These are phyloP conservation scores for Dynastes grantii DNA, from an alignment of 2,888 invertebrate species.

Conservation along the genomic window DNA sequence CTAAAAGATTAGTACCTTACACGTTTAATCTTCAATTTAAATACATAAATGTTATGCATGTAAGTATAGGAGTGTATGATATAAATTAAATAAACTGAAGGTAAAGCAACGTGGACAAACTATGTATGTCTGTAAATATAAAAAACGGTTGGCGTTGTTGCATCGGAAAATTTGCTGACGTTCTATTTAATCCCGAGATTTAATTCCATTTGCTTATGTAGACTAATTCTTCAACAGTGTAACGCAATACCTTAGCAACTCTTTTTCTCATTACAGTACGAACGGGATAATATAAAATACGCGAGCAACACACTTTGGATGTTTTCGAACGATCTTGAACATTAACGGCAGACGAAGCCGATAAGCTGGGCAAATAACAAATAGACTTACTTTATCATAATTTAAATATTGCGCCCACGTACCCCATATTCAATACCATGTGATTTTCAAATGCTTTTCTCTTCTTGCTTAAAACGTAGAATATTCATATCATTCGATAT, in stretches of 20 bases:
- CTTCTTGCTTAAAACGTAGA: not conserved
- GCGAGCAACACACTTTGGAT: conserved; percentile 15
- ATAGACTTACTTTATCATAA: conserved; percentile 44
- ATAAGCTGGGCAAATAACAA: conserved; percentile 44
- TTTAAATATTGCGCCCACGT: conserved; percentile 44
- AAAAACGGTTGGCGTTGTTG: not conserved
- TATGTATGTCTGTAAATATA: not conserved
- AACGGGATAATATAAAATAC: conserved; percentile 8
- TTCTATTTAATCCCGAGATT: conserved; percentile 24
- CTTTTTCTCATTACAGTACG: not conserved
- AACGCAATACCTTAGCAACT: conserved; percentile 11
- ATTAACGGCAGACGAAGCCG: conserved; percentile 24
- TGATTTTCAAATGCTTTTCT: conserved; percentile 1
- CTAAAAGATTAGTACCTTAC: too few species aligned
- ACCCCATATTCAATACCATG: conserved; percentile 22
- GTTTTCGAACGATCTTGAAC: conserved; percentile 5
- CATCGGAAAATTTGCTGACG: conserved; percentile 9
- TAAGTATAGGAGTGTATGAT: too few species aligned
- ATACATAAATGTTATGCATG: too few species aligned
- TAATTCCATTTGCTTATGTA: conserved; percentile 22
- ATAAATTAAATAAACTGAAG: too few species aligned
- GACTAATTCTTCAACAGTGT: conserved; percentile 34
- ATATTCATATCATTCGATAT: not conserved
- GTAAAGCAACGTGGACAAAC: not conserved
- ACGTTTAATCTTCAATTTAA: too few species aligned